A percentile compares a stretch with the other conserved stretches of the same genome.
Conservation (phyloP, 2,797 vertebrate genomes). For the Manis pentadactyla region DNA sequence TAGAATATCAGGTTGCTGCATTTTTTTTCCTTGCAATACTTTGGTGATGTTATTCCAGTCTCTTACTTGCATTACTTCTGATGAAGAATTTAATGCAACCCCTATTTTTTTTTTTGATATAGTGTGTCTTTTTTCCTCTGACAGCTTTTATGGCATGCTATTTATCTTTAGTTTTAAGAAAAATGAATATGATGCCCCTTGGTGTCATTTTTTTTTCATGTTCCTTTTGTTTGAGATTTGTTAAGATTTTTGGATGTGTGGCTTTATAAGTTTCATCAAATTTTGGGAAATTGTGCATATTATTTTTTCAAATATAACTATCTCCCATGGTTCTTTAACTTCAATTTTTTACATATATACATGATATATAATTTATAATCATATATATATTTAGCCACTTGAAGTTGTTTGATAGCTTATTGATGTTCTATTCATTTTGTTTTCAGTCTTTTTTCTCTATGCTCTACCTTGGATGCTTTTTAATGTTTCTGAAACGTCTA, state of each 20-base stretch:
- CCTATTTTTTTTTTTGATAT: neutral
- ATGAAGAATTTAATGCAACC: neutral
- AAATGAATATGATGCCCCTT: neutral
- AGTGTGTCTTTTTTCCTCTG: neutral
- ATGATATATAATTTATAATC: too few relatives aligned
- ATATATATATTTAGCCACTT: neutral
- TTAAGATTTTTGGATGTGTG: neutral
- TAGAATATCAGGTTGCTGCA: neutral
- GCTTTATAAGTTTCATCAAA: neutral
- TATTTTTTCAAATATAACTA: conserved; percentile 37
- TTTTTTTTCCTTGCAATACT: neutral
- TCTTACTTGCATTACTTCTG: neutral
- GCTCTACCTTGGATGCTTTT: neutral
- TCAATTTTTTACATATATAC: neutral
- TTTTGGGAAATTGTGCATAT: neutral
- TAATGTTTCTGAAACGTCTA: neutral
- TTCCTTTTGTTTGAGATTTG: neutral
- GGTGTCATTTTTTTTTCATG: neutral
- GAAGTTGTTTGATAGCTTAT: neutral
- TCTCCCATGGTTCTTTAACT: neutral
- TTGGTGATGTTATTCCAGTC: neutral
- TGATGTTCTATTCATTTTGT: neutral
- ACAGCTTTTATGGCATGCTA: neutral
- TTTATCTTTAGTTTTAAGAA: neutral
- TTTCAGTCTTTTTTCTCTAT: neutral